A percentile compares a stretch with the other conserved stretches of the same genome.
phyloP scores from a whole-genome alignment of 2,888 invertebrate genomes.

The Dendrolimus pini region DNA sequence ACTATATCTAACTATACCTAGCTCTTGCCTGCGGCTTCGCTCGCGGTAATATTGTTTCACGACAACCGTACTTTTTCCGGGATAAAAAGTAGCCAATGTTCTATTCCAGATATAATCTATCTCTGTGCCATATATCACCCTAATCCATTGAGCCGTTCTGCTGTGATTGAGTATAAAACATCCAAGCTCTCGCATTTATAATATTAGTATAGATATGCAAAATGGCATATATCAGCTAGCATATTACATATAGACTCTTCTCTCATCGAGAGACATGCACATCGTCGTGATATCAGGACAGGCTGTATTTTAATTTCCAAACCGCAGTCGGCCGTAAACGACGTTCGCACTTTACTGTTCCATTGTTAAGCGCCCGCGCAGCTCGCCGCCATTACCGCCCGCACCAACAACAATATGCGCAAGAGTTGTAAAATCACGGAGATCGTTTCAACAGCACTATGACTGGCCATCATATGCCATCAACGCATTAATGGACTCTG shows the following conservation, averaged over 20 bases:
- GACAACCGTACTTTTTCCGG: too few relatives aligned
- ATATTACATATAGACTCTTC: not conserved
- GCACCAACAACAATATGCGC: constrained; percentile 26
- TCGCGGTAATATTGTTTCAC: too few relatives aligned
- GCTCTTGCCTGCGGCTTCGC: too few relatives aligned
- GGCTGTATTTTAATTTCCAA: constrained; percentile 74
- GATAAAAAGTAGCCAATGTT: too few relatives aligned
- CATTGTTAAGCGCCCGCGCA: constrained; percentile 48
- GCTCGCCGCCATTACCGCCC: constrained; percentile 36
- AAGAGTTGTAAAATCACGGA: constrained; percentile 36
- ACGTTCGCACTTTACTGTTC: constrained; percentile 65
- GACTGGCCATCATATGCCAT: not conserved
- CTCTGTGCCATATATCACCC: too few relatives aligned
- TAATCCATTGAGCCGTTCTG: too few relatives aligned
- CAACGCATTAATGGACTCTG: not conserved
- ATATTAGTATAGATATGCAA: too few relatives aligned
- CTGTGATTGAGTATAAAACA: too few relatives aligned
- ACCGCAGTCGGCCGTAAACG: constrained; percentile 69
- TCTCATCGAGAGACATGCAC: constrained; percentile 5
- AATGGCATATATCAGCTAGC: too few relatives aligned
- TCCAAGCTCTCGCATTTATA: too few relatives aligned
- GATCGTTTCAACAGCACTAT: constrained; percentile 19
- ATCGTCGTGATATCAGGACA: constrained; percentile 39
- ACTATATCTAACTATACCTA: too few relatives aligned
- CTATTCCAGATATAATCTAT: too few relatives aligned